Evolutionary conservation across 35 echinoderm and acorn worm genomes (phyloP).

Genomic region (Chiridota heheva): DNA sequence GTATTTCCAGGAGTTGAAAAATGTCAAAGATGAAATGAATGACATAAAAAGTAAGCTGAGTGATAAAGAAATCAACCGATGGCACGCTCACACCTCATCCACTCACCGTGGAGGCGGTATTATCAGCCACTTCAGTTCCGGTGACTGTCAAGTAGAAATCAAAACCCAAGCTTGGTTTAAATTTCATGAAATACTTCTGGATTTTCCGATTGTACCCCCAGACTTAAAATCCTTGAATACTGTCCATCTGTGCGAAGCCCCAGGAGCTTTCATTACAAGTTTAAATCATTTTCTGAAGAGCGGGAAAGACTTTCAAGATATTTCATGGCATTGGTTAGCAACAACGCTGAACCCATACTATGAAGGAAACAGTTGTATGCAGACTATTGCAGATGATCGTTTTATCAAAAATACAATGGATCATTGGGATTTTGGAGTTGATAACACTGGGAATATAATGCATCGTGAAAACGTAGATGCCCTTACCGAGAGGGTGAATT

Average conservation of each 20-base stretch:
- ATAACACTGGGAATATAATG: constrained; percentile 91
- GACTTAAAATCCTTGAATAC: constrained; percentile 36
- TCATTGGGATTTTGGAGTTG: constrained; percentile 89
- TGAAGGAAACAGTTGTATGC: constrained; percentile 70
- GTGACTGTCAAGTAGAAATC: constrained; percentile 53
- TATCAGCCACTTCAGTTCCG: constrained; percentile 39
- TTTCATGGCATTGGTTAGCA: constrained; percentile 76
- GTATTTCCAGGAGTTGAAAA: constrained; percentile 16
- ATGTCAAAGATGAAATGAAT: constrained; percentile 63
- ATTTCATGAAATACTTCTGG: constrained; percentile 76
- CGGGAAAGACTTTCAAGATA: neutral
- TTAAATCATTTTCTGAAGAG: constrained; percentile 86
- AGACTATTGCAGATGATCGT: constrained; percentile 83
- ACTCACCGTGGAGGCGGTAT: constrained; percentile 72
- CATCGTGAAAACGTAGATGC: constrained; percentile 49
- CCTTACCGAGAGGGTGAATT: constrained; percentile 1
- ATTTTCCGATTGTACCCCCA: constrained; percentile 7
- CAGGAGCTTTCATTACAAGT: constrained; percentile 91
- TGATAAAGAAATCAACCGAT: constrained; percentile 84
- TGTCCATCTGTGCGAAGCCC: constrained; percentile 94
- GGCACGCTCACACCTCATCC: constrained; percentile 82
- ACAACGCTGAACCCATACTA: constrained; percentile 94
- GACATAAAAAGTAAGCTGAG: constrained; percentile 63
- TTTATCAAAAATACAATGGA: constrained; percentile 68
- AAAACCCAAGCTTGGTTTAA: constrained; percentile 97